Evolutionary conservation across 2,113 vertebrate species (phyloP).

Genomic region (Coracopsis vasa): DNA sequence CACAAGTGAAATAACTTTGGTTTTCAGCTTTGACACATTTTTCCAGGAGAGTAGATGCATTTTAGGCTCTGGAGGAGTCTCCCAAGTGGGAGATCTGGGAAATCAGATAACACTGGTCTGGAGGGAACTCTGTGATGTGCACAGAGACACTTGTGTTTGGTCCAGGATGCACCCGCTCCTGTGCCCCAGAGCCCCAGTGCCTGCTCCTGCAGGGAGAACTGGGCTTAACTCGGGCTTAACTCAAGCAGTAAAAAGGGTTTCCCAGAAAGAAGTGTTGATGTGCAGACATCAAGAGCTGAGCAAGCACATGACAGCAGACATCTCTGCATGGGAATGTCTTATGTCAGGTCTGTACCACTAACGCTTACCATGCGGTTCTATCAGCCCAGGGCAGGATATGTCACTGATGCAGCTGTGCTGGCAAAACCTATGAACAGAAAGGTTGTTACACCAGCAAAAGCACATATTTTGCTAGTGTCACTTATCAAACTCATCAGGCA

Average conservation of each 20-base stretch:
- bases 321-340: not conserved
- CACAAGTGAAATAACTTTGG: not conserved
- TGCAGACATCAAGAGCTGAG: not conserved
- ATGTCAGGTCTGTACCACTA: not conserved
- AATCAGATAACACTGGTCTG: not conserved
- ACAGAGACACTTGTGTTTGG: not conserved
- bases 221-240: not conserved
- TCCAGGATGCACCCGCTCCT: not conserved
- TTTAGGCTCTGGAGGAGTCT: not conserved
- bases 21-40: not conserved
- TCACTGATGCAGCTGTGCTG: not conserved
- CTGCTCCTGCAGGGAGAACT: not conserved
- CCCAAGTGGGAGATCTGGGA: not conserved
- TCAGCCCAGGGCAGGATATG: not conserved
- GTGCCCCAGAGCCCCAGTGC: not conserved
- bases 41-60: not conserved
- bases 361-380: accelerated
- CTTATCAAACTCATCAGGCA: accelerated
- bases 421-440: not conserved
- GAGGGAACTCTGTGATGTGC: not conserved
- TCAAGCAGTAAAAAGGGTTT: not conserved
- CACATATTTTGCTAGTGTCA: not conserved
- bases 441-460: not conserved
- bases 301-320: not conserved
- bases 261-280: not conserved